Percentiles rank a stretch among this genome's conserved stretches.
Evolutionary conservation across 2,797 vertebrate genomes (phyloP).

Genomic region (Sandelia bainsii): DNA sequence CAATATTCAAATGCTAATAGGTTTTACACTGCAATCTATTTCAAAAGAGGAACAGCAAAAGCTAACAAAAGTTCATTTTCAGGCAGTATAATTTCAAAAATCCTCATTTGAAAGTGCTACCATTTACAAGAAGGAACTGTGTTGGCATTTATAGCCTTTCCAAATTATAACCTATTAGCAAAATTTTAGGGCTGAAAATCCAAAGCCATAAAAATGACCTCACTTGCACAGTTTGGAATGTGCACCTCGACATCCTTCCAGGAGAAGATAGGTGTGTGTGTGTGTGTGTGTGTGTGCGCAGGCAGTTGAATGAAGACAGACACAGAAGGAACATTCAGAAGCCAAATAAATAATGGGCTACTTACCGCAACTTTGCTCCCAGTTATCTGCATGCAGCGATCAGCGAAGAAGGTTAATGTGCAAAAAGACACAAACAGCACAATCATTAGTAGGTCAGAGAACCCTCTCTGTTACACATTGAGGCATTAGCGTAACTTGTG

Average conservation of each 20-base stretch:
- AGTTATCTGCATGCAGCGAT: conserved; percentile 99
- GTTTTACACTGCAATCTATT: conserved; percentile 70
- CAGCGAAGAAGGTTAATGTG: conserved; percentile 94
- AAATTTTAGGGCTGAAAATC: conserved; percentile 68
- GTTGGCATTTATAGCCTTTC: conserved; percentile 67
- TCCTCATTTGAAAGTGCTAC: conserved; percentile 70
- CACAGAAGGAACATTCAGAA: conserved; percentile 68
- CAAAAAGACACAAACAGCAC: conserved; percentile 94
- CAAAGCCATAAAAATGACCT: conserved; percentile 73
- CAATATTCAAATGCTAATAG: conserved; percentile 81
- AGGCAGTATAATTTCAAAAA: conserved; percentile 74
- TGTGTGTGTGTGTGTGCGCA: conserved; percentile 14
- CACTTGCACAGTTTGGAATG: conserved; percentile 53
- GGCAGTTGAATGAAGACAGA: conserved; percentile 50
- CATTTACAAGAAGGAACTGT: conserved; percentile 72
- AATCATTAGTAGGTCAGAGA: conserved; percentile 91
- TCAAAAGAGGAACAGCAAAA: conserved; percentile 68
- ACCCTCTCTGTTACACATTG: conserved; percentile 79
- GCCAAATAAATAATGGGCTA: conserved; percentile 86
- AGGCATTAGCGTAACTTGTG: conserved; percentile 82
- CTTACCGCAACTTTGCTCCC: conserved; percentile 99
- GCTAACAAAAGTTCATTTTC: conserved; percentile 73
- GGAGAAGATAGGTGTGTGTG: conserved; percentile 32
- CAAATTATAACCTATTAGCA: conserved; percentile 79
- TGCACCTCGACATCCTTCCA: conserved; percentile 47